These are phyloP conservation scores for Stigmatopora nigra DNA, from an alignment of 2,113 vertebrate species.

Conservation along the genomic window DNA sequence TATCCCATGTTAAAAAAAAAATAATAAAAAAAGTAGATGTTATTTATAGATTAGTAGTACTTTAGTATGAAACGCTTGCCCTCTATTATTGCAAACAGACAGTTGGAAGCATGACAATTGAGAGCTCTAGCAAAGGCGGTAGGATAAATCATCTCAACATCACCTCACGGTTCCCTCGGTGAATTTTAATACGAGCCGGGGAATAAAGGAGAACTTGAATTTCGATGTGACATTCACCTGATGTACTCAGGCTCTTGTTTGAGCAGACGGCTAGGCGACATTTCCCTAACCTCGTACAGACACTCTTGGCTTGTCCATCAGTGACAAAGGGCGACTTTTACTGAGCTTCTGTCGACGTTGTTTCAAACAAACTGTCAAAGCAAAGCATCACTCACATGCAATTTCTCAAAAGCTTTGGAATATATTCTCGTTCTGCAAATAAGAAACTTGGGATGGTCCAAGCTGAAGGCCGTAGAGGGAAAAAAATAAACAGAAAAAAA, in stretches of 20 bases:
- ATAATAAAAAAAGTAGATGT: constrained; percentile 22
- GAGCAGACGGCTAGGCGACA: constrained; percentile 39
- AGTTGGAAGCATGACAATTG: constrained; percentile 18
- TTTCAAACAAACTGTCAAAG: constrained; percentile 39
- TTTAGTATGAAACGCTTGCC: constrained; percentile 29
- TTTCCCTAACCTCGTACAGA: constrained; percentile 43
- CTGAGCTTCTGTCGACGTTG: constrained; percentile 30
- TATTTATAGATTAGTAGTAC: constrained; percentile 39
- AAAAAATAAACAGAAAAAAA: neutral
- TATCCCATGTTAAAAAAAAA: constrained; percentile 28
- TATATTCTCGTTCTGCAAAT: constrained; percentile 21
- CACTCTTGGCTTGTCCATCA: constrained; percentile 18
- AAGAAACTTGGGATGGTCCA: neutral
- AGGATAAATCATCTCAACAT: constrained; percentile 15
- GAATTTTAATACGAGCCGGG: constrained; percentile 25
- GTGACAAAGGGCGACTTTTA: constrained; percentile 26
- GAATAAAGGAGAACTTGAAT: constrained; percentile 30
- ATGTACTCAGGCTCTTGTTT: constrained; percentile 24
- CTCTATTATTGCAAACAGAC: constrained; percentile 36
- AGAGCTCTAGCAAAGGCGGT: constrained; percentile 20
- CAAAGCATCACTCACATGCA: constrained; percentile 38
- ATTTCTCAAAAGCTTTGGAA: constrained; percentile 39
- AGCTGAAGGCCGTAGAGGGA: neutral
- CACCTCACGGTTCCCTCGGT: constrained; percentile 6
- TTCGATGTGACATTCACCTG: constrained; percentile 22